Evolutionary conservation across 35 echinoderm and acorn worm genomes (phyloP).

Genomic region (Holothuria glaberrima): DNA sequence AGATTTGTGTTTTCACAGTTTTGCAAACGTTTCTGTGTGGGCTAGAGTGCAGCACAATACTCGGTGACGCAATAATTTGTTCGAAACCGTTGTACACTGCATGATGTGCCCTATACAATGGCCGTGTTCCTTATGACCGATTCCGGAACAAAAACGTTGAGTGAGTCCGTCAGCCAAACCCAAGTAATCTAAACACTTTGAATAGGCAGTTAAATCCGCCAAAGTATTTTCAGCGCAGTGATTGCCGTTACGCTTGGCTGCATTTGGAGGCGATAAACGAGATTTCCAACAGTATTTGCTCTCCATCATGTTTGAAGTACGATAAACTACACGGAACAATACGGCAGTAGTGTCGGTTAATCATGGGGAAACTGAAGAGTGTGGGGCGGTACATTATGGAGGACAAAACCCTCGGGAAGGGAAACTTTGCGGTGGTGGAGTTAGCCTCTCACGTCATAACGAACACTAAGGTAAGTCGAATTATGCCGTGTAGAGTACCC

Average conservation of each 20-base stretch:
- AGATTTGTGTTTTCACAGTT: too few relatives aligned
- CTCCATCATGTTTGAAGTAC: conserved; percentile 20
- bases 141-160: neutral
- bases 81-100: too few relatives aligned
- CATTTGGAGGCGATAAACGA: neutral
- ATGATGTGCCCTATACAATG: too few relatives aligned
- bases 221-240: conserved; percentile 12
- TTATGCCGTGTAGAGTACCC: neutral
- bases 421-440: conserved; percentile 97
- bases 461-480: conserved; percentile 82
- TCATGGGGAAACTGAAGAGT: conserved; percentile 70
- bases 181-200: neutral
- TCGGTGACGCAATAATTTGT: too few relatives aligned
- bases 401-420: conserved; percentile 91
- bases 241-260: conserved; percentile 34
- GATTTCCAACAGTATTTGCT: conserved; percentile 6
- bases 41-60: too few relatives aligned
- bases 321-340: conserved; percentile 2
- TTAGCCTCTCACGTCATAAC: conserved; percentile 85
- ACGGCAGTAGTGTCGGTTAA: neutral
- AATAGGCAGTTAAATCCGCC: conserved; percentile 35
- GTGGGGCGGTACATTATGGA: conserved; percentile 90
- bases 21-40: too few relatives aligned
- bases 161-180: neutral
- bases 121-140: too few relatives aligned